Conservation (phyloP, 2,888 invertebrate genomes). For the Psococerastis gibbosa region DNA sequence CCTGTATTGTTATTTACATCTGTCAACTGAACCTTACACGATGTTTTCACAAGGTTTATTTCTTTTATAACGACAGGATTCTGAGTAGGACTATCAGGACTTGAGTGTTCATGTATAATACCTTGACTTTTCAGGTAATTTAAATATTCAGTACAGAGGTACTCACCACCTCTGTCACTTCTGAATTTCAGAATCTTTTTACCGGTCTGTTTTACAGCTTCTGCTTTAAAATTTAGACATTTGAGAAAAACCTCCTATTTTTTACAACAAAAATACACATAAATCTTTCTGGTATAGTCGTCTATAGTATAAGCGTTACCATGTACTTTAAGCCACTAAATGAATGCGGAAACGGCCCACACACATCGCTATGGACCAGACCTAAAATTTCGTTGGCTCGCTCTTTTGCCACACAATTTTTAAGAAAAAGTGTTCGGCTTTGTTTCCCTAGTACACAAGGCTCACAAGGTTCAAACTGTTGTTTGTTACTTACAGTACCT, state of each 20-base stretch:
- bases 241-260: constrained; percentile 8
- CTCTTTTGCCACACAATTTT: not conserved
- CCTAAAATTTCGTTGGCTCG: not conserved
- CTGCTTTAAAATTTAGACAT: constrained; percentile 8
- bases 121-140: not conserved
- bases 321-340: not conserved
- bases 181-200: constrained; percentile 1
- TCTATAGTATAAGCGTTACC: constrained; percentile 6
- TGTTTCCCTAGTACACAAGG: not conserved
- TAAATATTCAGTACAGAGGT: not conserved
- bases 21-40: too few relatives aligned
- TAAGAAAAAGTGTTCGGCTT: not conserved
- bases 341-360: not conserved
- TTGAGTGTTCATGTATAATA: constrained; percentile 9
- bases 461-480: not conserved
- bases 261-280: not conserved
- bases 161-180: constrained; percentile 8
- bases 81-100: constrained; percentile 16
- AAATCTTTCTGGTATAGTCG: not conserved
- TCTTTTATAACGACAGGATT: too few relatives aligned
- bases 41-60: too few relatives aligned
- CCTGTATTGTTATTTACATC: too few relatives aligned
- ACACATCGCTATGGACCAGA: not conserved
- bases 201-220: constrained; percentile 4
- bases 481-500: too few relatives aligned